These are phyloP conservation scores for Neolamprologus longior DNA, from an alignment of 2,113 vertebrate genomes.

Conservation along the genomic window DNA sequence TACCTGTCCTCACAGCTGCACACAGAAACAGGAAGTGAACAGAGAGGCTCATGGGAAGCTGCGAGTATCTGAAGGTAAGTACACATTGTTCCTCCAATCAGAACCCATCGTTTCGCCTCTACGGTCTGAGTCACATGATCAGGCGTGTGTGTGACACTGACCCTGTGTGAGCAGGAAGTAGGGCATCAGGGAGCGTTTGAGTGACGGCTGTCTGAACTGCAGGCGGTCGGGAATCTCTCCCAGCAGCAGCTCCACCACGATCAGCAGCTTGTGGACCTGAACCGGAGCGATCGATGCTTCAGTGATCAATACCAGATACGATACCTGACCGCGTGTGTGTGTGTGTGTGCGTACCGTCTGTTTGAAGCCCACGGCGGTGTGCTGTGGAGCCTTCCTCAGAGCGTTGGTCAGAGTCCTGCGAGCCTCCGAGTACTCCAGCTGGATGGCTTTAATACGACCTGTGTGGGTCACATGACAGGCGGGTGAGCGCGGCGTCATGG, in stretches of 20 bases:
- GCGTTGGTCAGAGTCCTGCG: slow-evolving; percentile 93
- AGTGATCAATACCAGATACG: neutral
- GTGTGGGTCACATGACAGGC: slow-evolving; percentile 5
- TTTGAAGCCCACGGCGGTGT: slow-evolving; percentile 96
- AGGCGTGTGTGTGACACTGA: slow-evolving; percentile 30
- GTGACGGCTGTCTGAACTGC: slow-evolving; percentile 94
- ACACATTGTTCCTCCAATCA: neutral
- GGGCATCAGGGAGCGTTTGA: slow-evolving; percentile 95
- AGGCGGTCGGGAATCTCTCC: slow-evolving; percentile 97
- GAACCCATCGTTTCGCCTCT: neutral
- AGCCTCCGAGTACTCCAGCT: slow-evolving; percentile 94
- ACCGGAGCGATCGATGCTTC: neutral
- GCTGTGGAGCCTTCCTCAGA: slow-evolving; percentile 92
- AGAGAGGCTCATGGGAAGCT: neutral
- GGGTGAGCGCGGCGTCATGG: fast-evolving
- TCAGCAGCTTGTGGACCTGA: slow-evolving; percentile 95
- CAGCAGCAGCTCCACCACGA: slow-evolving; percentile 91
- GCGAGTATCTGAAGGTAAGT: neutral
- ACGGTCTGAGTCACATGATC: neutral
- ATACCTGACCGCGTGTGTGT: neutral
- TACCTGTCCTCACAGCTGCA: slow-evolving; percentile 88
- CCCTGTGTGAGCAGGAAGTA: slow-evolving; percentile 98
- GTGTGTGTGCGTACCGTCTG: slow-evolving; percentile 76
- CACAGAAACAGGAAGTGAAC: neutral
- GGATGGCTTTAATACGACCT: slow-evolving; percentile 98